Conservation (phyloP, 2,113 vertebrate genomes). For the Rhinolophus ferrumequinum region DNA sequence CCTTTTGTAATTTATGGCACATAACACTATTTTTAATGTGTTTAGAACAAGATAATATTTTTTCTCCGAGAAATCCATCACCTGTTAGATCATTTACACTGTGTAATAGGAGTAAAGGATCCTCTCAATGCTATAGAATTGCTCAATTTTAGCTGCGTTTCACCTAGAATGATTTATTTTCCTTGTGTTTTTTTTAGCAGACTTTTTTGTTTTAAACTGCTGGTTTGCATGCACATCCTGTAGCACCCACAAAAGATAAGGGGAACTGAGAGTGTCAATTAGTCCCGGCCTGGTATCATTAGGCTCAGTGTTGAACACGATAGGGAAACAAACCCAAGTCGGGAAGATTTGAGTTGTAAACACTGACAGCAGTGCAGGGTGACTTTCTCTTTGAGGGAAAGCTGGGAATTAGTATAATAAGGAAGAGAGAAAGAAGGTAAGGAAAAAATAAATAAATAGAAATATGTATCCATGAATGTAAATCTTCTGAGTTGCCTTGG, state of each 20-base stretch:
- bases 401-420: conserved; percentile 38
- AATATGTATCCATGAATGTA: conserved; percentile 46
- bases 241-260: neutral
- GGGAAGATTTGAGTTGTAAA: conserved; percentile 60
- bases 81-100: conserved; percentile 82
- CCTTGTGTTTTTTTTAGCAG: conserved; percentile 65
- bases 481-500: neutral
- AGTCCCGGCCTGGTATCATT: conserved; percentile 66
- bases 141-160: conserved; percentile 77
- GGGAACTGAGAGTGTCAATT: neutral
- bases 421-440: conserved; percentile 38
- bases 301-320: neutral
- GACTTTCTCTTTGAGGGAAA: conserved; percentile 65
- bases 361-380: conserved; percentile 55
- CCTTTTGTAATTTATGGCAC: conserved; percentile 68
- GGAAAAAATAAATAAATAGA: conserved; percentile 26
- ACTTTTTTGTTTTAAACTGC: conserved; percentile 56
- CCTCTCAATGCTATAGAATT: conserved; percentile 80
- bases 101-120: conserved; percentile 76
- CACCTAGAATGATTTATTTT: conserved; percentile 80
- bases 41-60: conserved; percentile 79
- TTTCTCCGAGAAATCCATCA: conserved; percentile 79
- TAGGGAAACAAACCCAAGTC: conserved; percentile 37
- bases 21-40: conserved; percentile 67
- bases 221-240: neutral